A percentile compares a stretch with the other conserved stretches of the same genome.
These are phyloP conservation scores for Muntiacus muntjak DNA, from an alignment of 2,113 vertebrate genomes.

Conservation along the genomic window DNA sequence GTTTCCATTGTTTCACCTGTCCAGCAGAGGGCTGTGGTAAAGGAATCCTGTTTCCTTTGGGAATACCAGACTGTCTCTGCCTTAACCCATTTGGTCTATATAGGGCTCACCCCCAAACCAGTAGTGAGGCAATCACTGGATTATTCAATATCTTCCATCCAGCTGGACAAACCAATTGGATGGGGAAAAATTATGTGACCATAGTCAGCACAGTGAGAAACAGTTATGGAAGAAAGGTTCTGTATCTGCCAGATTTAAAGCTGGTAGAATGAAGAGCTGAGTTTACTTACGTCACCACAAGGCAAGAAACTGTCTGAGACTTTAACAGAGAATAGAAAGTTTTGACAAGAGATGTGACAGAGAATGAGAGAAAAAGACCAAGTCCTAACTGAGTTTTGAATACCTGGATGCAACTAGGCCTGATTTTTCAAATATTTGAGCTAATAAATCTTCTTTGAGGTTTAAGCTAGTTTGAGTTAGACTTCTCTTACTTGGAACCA, in stretches of 20 bases:
- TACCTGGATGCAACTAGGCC: not conserved
- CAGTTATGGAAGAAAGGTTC: not conserved
- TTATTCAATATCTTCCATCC: not conserved
- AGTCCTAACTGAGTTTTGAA: not conserved
- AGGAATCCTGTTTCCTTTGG: not conserved
- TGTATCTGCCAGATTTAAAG: not conserved
- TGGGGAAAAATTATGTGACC: not conserved
- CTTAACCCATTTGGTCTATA: not conserved
- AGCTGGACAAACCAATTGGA: not conserved
- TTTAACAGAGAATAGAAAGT: not conserved
- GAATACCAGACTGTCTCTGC: not conserved
- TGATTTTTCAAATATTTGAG: conserved; percentile 24
- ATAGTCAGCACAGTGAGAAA: not conserved
- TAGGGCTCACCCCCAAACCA: not conserved
- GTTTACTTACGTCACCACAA: not conserved
- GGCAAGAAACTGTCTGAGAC: not conserved
- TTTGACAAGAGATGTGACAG: not conserved
- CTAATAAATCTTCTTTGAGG: not conserved
- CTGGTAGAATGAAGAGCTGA: not conserved
- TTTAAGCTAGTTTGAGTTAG: not conserved
- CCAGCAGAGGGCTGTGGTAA: not conserved
- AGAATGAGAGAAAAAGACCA: not conserved
- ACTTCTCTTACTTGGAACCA: not conserved
- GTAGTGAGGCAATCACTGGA: not conserved
- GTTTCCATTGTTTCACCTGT: not conserved